Percentiles rank a stretch among this genome's conserved stretches.
phyloP scores from a whole-genome alignment of 2,888 invertebrate genomes.

The Chrysolina haemoptera region DNA sequence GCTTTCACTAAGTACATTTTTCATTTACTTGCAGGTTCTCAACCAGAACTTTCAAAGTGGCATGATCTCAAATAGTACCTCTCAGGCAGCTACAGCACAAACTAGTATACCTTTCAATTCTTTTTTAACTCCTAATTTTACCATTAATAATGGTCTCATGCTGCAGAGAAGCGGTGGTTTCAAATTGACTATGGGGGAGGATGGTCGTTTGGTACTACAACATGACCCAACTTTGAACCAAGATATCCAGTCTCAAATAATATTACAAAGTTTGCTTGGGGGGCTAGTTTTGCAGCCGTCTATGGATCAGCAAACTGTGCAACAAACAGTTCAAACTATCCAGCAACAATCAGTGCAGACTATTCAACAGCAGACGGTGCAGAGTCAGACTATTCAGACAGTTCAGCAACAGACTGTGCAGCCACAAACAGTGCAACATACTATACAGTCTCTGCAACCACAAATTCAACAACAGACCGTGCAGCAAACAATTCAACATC shows the following conservation, averaged over 20 bases:
- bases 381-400: conserved; percentile 68
- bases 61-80: conserved; percentile 62
- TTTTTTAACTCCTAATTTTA: conserved; percentile 66
- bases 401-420: conserved; percentile 69
- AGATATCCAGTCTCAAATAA: conserved; percentile 69
- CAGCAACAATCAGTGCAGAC: conserved; percentile 69
- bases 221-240: conserved; percentile 76
- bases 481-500: conserved; percentile 65
- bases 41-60: conserved; percentile 68
- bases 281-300: conserved; percentile 67
- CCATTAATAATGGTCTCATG: conserved; percentile 68
- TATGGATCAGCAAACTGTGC: conserved; percentile 67
- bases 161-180: conserved; percentile 75
- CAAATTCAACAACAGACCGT: conserved; percentile 67
- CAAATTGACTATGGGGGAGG: conserved; percentile 78
- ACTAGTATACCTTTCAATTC: conserved; percentile 64
- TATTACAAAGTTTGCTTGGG: conserved; percentile 68
- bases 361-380: conserved; percentile 68
- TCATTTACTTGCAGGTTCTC: conserved; percentile 59
- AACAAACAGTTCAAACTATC: conserved; percentile 69
- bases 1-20: not conserved
- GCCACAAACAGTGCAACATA: conserved; percentile 64
- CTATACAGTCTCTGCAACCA: conserved; percentile 64
- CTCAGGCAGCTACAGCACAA: conserved; percentile 59
- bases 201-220: conserved; percentile 78